Conservation (phyloP, 2,113 vertebrate species). For the Typhlomys cinereus region DNA sequence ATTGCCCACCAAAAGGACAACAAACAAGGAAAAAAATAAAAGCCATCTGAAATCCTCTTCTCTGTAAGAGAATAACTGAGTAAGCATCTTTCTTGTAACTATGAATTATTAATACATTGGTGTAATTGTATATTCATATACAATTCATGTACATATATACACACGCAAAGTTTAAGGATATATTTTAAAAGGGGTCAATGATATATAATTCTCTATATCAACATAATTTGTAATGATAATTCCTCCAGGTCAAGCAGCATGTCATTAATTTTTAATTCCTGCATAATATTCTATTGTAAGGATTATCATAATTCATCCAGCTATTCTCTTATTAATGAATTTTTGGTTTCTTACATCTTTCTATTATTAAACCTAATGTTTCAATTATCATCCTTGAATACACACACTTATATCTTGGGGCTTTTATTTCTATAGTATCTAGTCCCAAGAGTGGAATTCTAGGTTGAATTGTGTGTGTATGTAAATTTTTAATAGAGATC, state of each 20-base stretch:
- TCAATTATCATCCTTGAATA: neutral
- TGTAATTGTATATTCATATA: neutral
- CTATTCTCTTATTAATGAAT: slow-evolving; percentile 60
- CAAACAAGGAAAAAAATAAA: neutral
- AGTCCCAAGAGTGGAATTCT: neutral
- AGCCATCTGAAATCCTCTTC: neutral
- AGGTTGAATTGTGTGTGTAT: slow-evolving; percentile 25
- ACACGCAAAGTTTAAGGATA: neutral
- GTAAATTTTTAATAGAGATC: slow-evolving; percentile 52
- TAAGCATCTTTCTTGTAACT: neutral
- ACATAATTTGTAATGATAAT: slow-evolving; percentile 1
- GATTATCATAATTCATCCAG: slow-evolving; percentile 28
- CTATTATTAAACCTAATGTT: slow-evolving; percentile 52
- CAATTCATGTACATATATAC: neutral
- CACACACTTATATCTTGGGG: neutral
- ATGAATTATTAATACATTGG: neutral
- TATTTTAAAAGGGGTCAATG: neutral
- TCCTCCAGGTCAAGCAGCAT: slow-evolving; percentile 2
- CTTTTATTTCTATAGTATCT: slow-evolving; percentile 36
- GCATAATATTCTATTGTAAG: slow-evolving; percentile 9
- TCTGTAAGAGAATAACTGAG: neutral
- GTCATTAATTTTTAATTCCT: slow-evolving; percentile 68
- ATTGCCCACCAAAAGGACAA: neutral
- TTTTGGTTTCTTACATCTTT: slow-evolving; percentile 51
- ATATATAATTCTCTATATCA: slow-evolving; percentile 4